Evolutionary conservation across 1,140 invertebrate genomes (phyloP).

Genomic region (Camponotus pennsylvanicus): DNA sequence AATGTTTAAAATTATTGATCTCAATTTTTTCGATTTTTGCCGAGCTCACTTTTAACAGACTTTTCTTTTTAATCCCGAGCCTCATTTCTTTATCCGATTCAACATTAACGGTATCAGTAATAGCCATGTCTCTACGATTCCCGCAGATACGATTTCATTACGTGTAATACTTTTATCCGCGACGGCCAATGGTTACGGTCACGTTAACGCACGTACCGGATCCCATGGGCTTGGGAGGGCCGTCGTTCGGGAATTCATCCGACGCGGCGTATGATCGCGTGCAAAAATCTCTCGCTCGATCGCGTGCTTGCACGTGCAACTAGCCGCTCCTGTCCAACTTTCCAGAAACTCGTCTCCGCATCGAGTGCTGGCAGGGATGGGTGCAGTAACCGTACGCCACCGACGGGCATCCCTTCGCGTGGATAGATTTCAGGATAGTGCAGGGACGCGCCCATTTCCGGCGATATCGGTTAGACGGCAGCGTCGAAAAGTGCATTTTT

Average conservation of each 20-base stretch:
- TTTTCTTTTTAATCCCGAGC: constrained; percentile 12
- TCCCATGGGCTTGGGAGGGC: constrained; percentile 46
- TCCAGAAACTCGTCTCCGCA: constrained; percentile 55
- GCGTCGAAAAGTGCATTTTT: constrained; percentile 46
- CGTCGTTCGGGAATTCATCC: constrained; percentile 46
- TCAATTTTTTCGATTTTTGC: neutral
- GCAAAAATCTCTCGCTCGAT: constrained; percentile 70
- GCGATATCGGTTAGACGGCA: constrained; percentile 35
- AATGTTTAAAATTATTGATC: neutral
- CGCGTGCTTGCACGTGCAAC: constrained; percentile 36
- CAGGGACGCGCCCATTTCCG: constrained; percentile 52
- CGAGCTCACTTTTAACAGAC: neutral
- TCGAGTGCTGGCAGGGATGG: constrained; percentile 33
- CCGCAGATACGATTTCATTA: constrained; percentile 44
- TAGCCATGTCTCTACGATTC: constrained; percentile 1
- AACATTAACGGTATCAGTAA: constrained; percentile 7
- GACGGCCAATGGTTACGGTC: constrained; percentile 34
- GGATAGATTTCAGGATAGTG: constrained; percentile 55
- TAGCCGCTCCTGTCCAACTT: constrained; percentile 58
- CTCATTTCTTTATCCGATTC: neutral
- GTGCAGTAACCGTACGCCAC: constrained; percentile 39
- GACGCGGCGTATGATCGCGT: constrained; percentile 51
- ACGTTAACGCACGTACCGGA: constrained; percentile 37
- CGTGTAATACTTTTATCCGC: constrained; percentile 44
- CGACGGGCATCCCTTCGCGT: constrained; percentile 35